Conservation (phyloP, 2,888 invertebrate genomes). For the Sarcophaga subvicina region DNA sequence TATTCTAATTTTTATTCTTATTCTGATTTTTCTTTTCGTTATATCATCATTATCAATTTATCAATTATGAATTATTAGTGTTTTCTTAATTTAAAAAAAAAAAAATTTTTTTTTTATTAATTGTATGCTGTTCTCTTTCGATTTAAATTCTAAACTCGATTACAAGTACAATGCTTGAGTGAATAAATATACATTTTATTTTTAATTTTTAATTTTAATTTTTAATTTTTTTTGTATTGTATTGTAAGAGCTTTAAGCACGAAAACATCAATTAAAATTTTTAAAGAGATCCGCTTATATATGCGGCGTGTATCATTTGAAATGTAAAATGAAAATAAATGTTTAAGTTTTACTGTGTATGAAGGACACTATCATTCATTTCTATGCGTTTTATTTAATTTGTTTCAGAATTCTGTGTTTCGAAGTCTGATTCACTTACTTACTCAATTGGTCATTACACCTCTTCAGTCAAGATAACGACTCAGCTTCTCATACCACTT, state of each 20-base stretch:
- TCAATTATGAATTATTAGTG: no score
- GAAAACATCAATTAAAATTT: conserved; percentile 27
- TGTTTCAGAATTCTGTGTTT: no score
- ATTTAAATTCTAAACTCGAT: not conserved
- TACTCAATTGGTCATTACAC: no score
- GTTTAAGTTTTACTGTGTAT: conserved; percentile 8
- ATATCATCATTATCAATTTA: not conserved
- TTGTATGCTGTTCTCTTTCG: not conserved
- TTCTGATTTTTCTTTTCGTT: conserved; percentile 44
- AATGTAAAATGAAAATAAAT: conserved; percentile 43
- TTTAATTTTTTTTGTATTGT: conserved; percentile 13
- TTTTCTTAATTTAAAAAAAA: no score
- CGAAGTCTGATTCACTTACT: no score
- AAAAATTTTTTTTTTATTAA: not conserved
- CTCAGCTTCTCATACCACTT: no score
- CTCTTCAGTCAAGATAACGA: no score
- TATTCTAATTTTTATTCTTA: conserved; percentile 37
- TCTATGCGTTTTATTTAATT: no score
- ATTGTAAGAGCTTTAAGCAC: conserved; percentile 63
- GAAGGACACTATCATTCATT: no score
- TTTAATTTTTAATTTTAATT: conserved; percentile 10
- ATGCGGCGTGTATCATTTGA: conserved; percentile 37
- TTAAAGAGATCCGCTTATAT: conserved; percentile 20
- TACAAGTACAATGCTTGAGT: conserved; percentile 47
- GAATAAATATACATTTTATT: not conserved